Evolutionary conservation across 2,113 vertebrate species (phyloP), one percentile per base, ranked within the genome.

Genomic region (Daphoenositta chrysoptera): DNA sequence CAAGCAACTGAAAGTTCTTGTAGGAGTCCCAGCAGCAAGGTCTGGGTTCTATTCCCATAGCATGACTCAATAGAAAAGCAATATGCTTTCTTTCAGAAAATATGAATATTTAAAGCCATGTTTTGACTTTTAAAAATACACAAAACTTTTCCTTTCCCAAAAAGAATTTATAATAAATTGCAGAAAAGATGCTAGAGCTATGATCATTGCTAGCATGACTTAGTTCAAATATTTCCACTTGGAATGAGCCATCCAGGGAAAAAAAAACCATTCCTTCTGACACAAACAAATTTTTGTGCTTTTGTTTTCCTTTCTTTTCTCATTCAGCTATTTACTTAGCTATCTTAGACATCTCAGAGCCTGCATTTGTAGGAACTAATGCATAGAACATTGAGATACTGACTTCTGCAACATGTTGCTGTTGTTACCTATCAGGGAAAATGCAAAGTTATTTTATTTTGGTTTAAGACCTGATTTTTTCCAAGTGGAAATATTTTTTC

Each of bases 41-140:
- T 94, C 97, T 91, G 96, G 87, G 93, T 94, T 98, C 83, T 93
- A 97, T 94, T 97, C 97, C 82, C 96, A 78, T 86, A 92, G 90
- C 77, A 83, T 63, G 76, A 94, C 83, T 97, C 94, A 81, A 92
- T 89, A 91, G 94, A 95, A 96, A 96, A 97, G 98, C 98, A 98
- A 97, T 98, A 98, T 98, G 98, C 97, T 98, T 98, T 98, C 94
- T 97, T 97, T 98, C 98, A 98, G 87, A 96, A 97, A 96, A 94
- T 85, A 97, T 94, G 97, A 96, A 97, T 96, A 93, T 96, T 96
- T 96, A 97, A 97, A 97, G 91, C 95, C 26, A 44, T 97, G 94
- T 96, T 95, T 96, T 98, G 98, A 98, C 98, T 98, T 98, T 94
- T 98, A 97, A 97, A 98, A 98, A 98, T 98, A 98, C 97, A 98